phyloP scores from a whole-genome alignment of 1,140 invertebrate genomes.

The Pissodes strobi region DNA sequence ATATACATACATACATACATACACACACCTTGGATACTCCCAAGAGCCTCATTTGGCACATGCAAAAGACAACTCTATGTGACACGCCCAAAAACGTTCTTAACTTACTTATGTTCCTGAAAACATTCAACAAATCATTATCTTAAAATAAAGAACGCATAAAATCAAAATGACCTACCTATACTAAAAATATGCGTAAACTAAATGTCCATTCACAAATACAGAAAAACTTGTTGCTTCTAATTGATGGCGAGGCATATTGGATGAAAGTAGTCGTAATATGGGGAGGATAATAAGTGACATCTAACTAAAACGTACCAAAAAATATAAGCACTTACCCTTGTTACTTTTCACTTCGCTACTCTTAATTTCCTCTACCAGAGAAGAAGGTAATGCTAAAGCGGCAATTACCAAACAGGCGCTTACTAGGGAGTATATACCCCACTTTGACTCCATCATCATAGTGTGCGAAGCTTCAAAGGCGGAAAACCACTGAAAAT shows the following conservation, averaged over 20 bases:
- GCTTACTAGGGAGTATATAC: slow-evolving; percentile 14
- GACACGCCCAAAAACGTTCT: no score
- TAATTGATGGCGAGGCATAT: background rate
- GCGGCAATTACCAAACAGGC: slow-evolving; percentile 22
- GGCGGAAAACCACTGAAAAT: slow-evolving; percentile 43
- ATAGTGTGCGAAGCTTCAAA: slow-evolving; percentile 10
- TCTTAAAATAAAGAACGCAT: no score
- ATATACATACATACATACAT: no score
- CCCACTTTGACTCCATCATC: slow-evolving; percentile 31
- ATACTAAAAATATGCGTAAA: no score
- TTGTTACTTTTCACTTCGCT: slow-evolving; percentile 46
- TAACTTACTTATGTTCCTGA: no score
- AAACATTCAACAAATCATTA: no score
- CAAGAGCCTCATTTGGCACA: no score
- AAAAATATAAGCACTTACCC: slow-evolving; percentile 37
- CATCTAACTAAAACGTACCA: slow-evolving; percentile 28
- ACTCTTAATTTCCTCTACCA: slow-evolving; percentile 48
- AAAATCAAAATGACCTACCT: no score
- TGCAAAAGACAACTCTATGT: no score
- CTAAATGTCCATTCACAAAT: slow-evolving; percentile 7
- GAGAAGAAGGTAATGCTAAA: slow-evolving; percentile 42
- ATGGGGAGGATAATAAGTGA: no score
- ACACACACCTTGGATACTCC: no score
- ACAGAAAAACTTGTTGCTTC: slow-evolving; percentile 18
- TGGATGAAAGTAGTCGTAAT: no score